Evolutionary conservation across 2,113 vertebrate species (phyloP), one percentile per base, ranked within the genome.

Genomic region (Takifugu bimaculatus): DNA sequence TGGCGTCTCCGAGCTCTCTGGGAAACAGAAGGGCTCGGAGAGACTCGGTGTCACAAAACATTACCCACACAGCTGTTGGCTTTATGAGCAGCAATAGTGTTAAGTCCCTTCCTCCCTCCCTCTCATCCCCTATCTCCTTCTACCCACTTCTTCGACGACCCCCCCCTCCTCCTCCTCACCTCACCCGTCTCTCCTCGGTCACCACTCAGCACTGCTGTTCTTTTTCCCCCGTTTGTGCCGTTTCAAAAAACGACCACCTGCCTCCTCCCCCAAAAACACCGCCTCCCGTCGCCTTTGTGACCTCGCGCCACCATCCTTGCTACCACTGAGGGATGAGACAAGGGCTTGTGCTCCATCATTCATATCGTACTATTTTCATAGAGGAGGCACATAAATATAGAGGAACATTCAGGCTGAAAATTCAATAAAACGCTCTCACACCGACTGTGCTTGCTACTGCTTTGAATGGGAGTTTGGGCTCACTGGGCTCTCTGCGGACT

Each of bases 51-150:
- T 90, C 86, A 89, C 85, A 89, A 87, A 87, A 87, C 85, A 87
- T 87, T 88, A 89, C 79, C 88, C 88, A 87, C 89, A 85, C 85
- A 89, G 84, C 87, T 89, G 88, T 85, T 88, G 81, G 83, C 83
- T 85, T 86, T 83, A 88, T 84, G 88, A 85, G 87, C 80, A 83
- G 85, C 84, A 63, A 83, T 83, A 80, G 81, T 81, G 75, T 84
- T 72, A 65, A 70, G 69, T 56, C 54, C 74, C 39, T 42, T 26
- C 35, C 54, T 12, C 64, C 50, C 70, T 57, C 70, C 32, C 68
- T 54, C 75, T 65, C 70, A 62, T 72, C 63, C 70, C 77, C 72
- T 75, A 59, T 76, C 70, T 73, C 71, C 76, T 73, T 54, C 72
- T 42, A 57, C 61, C 67, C 48, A 29, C 35, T 51, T 12, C 26